Conservation (phyloP, 2,888 invertebrate species). For the Luperina testacea region DNA sequence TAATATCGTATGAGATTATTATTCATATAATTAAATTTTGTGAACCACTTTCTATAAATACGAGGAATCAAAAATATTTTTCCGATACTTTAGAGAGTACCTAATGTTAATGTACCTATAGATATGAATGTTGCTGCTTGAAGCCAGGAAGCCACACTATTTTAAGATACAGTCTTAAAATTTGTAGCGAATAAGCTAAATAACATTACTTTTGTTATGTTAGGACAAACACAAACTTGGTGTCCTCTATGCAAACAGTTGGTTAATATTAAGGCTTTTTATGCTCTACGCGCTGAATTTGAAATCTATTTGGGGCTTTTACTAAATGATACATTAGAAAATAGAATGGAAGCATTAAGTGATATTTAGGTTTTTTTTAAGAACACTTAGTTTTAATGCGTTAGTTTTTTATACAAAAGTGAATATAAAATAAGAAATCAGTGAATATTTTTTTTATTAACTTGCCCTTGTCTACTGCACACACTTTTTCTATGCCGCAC, state of each 20-base stretch:
- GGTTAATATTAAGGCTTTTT: not conserved
- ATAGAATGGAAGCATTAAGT: not conserved
- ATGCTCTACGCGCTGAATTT: not conserved
- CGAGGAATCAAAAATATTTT: not conserved
- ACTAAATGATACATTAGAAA: not conserved
- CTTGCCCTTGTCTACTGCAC: not conserved
- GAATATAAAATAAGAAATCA: slow-evolving; percentile 7
- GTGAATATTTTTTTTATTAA: not conserved
- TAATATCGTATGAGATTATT: not conserved
- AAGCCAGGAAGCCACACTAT: not conserved
- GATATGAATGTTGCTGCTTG: too few relatives aligned
- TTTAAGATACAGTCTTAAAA: not conserved
- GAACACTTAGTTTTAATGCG: slow-evolving; percentile 7
- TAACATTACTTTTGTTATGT: not conserved
- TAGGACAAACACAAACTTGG: not conserved
- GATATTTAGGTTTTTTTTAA: slow-evolving; percentile 7
- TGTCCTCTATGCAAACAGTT: not conserved
- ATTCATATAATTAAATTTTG: not conserved
- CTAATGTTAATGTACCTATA: not conserved
- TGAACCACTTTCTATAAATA: too few relatives aligned
- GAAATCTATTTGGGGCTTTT: not conserved
- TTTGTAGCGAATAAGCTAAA: slow-evolving; percentile 16
- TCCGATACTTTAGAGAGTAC: not conserved
- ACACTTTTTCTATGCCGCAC: too few relatives aligned
- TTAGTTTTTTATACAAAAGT: slow-evolving; percentile 5